phyloP scores from a whole-genome alignment of 2,888 invertebrate genomes.

The Matsumyia berberina region DNA sequence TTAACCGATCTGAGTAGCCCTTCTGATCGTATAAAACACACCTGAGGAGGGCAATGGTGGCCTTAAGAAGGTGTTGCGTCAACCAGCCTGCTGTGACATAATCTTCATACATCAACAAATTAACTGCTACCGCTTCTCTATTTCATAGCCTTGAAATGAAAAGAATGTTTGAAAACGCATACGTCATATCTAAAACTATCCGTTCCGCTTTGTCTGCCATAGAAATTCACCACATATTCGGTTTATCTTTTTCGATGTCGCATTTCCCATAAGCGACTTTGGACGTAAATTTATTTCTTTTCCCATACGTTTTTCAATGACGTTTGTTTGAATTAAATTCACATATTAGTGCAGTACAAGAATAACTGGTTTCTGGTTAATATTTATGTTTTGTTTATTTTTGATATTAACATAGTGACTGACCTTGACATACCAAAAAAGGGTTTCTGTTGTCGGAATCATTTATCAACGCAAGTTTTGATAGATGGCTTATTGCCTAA shows the following conservation, averaged over 20 bases:
- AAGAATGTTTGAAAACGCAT: not conserved
- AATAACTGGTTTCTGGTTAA: conserved; percentile 51
- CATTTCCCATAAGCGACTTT: conserved; percentile 1
- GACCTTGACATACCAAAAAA: conserved; percentile 67
- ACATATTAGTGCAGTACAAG: conserved; percentile 14
- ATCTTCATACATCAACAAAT: no score
- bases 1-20: not conserved
- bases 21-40: no score
- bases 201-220: not conserved
- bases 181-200: not conserved
- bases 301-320: conserved; percentile 22
- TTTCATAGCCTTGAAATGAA: no score
- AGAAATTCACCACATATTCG: not conserved
- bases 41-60: no score
- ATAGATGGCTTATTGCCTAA: conserved; percentile 25
- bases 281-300: conserved; percentile 4
- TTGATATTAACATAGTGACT: conserved; percentile 39
- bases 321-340: not conserved
- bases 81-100: no score
- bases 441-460: conserved; percentile 12
- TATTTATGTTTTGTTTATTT: conserved; percentile 33
- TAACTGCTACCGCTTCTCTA: no score
- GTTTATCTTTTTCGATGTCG: conserved; percentile 9
- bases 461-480: conserved; percentile 38
- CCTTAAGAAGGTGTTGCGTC: no score